These are phyloP conservation scores for Thera britannica DNA, from an alignment of 2,888 invertebrate genomes.

Conservation along the genomic window DNA sequence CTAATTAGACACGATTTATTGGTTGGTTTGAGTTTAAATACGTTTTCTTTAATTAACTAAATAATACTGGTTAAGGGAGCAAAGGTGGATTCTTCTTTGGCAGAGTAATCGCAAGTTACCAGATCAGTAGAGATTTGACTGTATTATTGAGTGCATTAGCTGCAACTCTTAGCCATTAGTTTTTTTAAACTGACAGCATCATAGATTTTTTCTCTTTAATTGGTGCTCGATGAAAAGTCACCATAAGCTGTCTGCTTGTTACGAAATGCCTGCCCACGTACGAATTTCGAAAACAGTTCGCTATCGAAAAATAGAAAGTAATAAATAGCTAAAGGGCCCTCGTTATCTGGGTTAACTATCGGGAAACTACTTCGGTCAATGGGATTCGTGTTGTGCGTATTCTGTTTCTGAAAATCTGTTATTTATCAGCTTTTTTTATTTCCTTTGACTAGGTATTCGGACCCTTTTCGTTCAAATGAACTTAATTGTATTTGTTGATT, in stretches of 20 bases:
- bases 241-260: constrained; percentile 51
- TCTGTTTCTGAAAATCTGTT: constrained; percentile 19
- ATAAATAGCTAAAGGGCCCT: constrained; percentile 77
- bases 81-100: constrained; percentile 1
- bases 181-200: too few species aligned
- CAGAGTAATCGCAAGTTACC: background rate
- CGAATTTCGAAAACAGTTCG: constrained; percentile 70
- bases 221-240: constrained; percentile 39
- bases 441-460: background rate
- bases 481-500: background rate
- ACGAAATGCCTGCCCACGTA: constrained; percentile 76
- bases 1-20: constrained; percentile 82
- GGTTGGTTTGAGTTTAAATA: constrained; percentile 48
- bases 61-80: constrained; percentile 10
- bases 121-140: background rate
- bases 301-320: constrained; percentile 83
- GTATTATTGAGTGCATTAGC: background rate
- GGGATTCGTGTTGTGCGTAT: constrained; percentile 42
- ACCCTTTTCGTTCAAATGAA: background rate
- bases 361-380: constrained; percentile 49
- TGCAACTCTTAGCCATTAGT: too few species aligned
- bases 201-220: background rate
- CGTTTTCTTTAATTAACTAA: constrained; percentile 40
- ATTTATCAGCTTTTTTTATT: constrained; percentile 14
- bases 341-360: constrained; percentile 74